Conservation (phyloP, 2,888 invertebrate genomes). For the Phasia obesa region DNA sequence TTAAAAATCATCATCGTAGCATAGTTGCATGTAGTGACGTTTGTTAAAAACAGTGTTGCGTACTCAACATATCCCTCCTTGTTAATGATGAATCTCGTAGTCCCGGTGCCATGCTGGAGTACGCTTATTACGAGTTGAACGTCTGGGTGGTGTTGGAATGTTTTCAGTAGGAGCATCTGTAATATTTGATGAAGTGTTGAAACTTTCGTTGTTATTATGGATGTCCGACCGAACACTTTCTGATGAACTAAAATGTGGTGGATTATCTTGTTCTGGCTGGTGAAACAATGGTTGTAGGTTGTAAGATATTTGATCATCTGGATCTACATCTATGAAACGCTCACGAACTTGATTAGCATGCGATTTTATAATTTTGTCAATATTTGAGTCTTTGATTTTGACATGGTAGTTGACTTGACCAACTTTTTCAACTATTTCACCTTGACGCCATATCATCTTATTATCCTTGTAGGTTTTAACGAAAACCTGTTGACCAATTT, state of each 20-base stretch:
- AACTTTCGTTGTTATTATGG: background rate
- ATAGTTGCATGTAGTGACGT: too few relatives aligned
- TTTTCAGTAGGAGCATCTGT: background rate
- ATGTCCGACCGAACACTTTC: background rate
- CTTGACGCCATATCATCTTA: too few relatives aligned
- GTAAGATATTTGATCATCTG: background rate
- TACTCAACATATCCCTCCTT: conserved; percentile 6
- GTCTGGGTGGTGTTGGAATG: background rate
- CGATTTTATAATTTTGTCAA: background rate
- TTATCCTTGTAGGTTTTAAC: too few relatives aligned
- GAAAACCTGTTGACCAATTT: too few relatives aligned
- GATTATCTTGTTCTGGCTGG: background rate
- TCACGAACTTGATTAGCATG: conserved; percentile 9
- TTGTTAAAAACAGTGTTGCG: background rate
- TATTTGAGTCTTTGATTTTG: background rate
- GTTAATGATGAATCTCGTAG: conserved; percentile 12
- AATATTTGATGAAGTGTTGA: background rate
- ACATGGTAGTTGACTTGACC: too few relatives aligned
- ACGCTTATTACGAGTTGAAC: conserved; percentile 3
- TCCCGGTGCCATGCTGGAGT: conserved; percentile 23
- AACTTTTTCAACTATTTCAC: too few relatives aligned
- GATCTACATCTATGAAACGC: background rate
- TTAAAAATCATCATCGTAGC: too few relatives aligned
- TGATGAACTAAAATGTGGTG: background rate
- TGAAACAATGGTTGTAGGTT: conserved; percentile 7